Evolutionary conservation across 2,888 invertebrate genomes (phyloP), one percentile per base, ranked within the genome.

Genomic region (Agrochola lota): DNA sequence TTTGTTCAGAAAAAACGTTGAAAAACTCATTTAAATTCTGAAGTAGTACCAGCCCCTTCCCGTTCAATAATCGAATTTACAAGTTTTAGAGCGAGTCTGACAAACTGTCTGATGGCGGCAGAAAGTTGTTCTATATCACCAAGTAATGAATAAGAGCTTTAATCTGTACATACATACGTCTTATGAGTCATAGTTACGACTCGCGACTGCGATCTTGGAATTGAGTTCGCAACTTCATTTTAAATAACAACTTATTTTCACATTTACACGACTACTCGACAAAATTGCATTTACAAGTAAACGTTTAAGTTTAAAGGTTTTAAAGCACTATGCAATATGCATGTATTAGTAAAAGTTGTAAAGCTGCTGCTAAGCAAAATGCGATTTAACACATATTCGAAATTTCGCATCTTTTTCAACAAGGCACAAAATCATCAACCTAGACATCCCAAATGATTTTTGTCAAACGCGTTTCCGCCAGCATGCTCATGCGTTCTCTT

Each of bases 21-120:
- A 66, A 49, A 70, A 74, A 40, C 67, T 77, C 71, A 74, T 85
- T 81, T 74, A 72, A 85, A 85, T 87, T 85, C 85, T n/a, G 71
- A 73, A 83, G 72, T 26, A 63, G 70, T 75, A 73, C 60, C 43
- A 72, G 59, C 43, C 63, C 70, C 78, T 82, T 71, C 43, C 68
- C 70, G 69, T 72, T 74, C 78, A 73, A 73, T 84, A 78, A 84
- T 83, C 70, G 52, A 70, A 75, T 84, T 84, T 71, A 78, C 60
- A 75, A 86, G 86, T 83, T 86, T 86, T 73, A 75, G 67, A 55
- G 55, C 57, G 20, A 68, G 67, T 52, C 81, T 64, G 60, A 84
- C 70, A 73, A 85, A 86, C 74, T 75, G 85, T 74, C 74, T 85
- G 74, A 73, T 46, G 71, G 70, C 55, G 35, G 52, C 46, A n/a